Evolutionary conservation across 2,113 vertebrate genomes (phyloP).

Genomic region (Sander vitreus): DNA sequence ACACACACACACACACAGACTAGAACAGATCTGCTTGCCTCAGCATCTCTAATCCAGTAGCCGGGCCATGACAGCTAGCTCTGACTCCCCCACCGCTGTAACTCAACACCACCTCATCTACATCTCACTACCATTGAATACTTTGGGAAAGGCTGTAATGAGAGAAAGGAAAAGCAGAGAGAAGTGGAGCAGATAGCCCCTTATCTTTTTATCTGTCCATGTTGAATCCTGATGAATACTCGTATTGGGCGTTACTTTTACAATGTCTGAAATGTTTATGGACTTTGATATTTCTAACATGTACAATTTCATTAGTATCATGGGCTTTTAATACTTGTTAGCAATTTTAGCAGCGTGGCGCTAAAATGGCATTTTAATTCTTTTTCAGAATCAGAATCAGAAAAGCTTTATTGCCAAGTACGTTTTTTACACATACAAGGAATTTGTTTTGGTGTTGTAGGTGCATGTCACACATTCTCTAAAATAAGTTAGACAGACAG

Average conservation of each 20-base stretch:
- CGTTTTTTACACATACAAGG: too few relatives aligned
- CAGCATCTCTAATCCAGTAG: slow-evolving; percentile 64
- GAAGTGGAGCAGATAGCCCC: neutral
- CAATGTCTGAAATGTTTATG: neutral
- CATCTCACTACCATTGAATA: slow-evolving; percentile 25
- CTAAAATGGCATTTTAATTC: neutral
- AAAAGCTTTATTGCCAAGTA: too few relatives aligned
- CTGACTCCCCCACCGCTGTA: slow-evolving; percentile 44
- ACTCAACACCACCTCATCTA: slow-evolving; percentile 44
- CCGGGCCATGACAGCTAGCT: slow-evolving; percentile 49
- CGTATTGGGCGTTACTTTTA: neutral
- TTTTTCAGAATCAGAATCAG: too few relatives aligned
- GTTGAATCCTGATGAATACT: neutral
- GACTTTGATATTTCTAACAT: neutral
- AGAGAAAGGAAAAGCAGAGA: slow-evolving; percentile 2
- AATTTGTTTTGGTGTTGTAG: too few relatives aligned
- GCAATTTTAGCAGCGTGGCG: neutral
- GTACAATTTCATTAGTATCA: neutral
- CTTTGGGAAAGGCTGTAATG: slow-evolving; percentile 6
- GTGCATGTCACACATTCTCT: too few relatives aligned
- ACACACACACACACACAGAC: slow-evolving; percentile 43
- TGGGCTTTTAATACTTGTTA: neutral
- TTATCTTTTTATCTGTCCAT: slow-evolving; percentile 1
- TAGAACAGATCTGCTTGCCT: slow-evolving; percentile 60
- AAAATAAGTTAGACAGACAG: too few relatives aligned